Percentiles rank a stretch among this genome's conserved stretches.
These are phyloP conservation scores for Microtus ochrogaster DNA, from an alignment of 2,113 vertebrate genomes.

Conservation along the genomic window DNA sequence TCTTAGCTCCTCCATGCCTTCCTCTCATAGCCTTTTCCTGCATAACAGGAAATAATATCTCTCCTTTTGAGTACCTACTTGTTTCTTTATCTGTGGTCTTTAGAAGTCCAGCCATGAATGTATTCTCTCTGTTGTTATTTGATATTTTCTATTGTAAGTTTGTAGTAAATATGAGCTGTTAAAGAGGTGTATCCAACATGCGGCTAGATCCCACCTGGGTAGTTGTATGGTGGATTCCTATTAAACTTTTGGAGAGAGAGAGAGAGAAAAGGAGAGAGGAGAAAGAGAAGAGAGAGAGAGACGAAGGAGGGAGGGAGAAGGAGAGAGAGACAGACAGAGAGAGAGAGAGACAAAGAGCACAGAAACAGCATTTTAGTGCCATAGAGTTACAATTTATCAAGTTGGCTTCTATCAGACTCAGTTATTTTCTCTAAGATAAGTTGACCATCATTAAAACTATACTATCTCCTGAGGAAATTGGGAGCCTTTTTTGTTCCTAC, in stretches of 20 bases:
- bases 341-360: neutral
- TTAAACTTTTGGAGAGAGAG: neutral
- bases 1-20: neutral
- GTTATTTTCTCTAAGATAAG: conserved; percentile 44
- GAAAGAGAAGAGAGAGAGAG: neutral
- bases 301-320: no score
- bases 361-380: conserved; percentile 34
- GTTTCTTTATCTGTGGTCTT: neutral
- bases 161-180: conserved; percentile 62
- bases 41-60: neutral
- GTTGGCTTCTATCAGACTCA: neutral
- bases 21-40: neutral
- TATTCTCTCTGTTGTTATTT: neutral
- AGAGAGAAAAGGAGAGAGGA: no score
- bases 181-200: conserved; percentile 44
- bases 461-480: neutral
- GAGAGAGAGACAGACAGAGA: no score
- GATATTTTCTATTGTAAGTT: conserved; percentile 39
- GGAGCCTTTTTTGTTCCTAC: neutral
- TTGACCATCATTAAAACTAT: neutral
- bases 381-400: conserved; percentile 46
- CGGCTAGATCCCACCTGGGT: conserved; percentile 52
- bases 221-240: neutral
- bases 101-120: neutral
- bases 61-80: neutral